phyloP scores from a whole-genome alignment of 37 sponge, comb jelly and placozoan species.

The Corticium candelabrum region DNA sequence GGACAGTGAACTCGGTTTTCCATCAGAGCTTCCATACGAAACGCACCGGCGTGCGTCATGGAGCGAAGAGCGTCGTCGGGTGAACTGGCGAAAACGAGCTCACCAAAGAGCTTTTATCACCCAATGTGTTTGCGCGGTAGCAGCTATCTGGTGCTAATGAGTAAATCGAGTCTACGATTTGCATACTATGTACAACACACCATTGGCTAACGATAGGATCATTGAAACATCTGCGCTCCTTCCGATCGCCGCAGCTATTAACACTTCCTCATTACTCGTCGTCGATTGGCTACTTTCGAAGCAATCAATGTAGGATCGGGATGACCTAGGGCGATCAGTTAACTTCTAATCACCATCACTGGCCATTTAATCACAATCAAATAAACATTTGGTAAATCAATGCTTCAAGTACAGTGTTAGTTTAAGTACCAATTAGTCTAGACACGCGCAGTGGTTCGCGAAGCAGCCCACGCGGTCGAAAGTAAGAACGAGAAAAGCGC shows the following conservation, averaged over 20 bases:
- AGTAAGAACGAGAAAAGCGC: no score
- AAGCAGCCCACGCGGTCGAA: no score
- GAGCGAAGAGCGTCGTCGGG: no score
- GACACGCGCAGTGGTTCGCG: no score
- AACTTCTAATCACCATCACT: neutral
- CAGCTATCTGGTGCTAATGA: neutral
- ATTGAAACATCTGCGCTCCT: no score
- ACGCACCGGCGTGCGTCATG: no score
- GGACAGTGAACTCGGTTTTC: no score
- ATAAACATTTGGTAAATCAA: neutral
- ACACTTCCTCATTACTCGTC: neutral
- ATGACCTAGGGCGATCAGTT: neutral
- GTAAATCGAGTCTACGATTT: neutral
- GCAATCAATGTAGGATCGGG: neutral
- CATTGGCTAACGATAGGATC: no score
- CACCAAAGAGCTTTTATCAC: no score
- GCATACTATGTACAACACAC: neutral
- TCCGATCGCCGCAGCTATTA: neutral
- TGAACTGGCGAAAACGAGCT: no score
- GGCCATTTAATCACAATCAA: neutral
- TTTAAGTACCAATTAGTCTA: constrained; percentile 3
- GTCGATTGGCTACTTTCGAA: neutral
- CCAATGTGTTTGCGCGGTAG: no score
- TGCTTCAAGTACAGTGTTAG: neutral
- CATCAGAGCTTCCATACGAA: no score